Evolutionary conservation across 1,140 invertebrate species (phyloP).

Genomic region (Fopius arisanus): DNA sequence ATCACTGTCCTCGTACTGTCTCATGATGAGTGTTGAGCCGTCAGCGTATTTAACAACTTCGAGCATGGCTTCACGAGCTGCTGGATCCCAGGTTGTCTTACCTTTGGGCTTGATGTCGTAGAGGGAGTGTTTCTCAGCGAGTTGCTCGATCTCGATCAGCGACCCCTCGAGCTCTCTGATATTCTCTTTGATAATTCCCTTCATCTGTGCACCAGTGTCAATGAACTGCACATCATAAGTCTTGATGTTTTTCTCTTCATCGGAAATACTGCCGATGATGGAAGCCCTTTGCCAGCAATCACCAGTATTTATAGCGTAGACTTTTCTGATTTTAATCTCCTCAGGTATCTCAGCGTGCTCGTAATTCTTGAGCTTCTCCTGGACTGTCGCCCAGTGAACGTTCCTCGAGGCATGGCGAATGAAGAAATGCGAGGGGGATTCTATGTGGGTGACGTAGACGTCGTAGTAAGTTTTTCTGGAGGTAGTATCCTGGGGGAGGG

Average conservation of each 20-base stretch:
- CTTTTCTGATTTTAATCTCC: neutral
- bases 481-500: neutral
- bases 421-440: conserved; percentile 74
- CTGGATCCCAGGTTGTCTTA: conserved; percentile 55
- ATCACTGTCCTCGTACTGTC: neutral
- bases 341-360: neutral
- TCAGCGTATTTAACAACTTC: neutral
- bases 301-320: neutral
- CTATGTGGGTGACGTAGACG: conserved; percentile 71
- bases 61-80: conserved; percentile 17
- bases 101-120: conserved; percentile 57
- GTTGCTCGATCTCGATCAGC: conserved; percentile 43
- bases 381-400: conserved; percentile 59
- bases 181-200: conserved; percentile 28
- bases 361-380: conserved; percentile 26
- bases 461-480: neutral
- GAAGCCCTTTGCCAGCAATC: conserved; percentile 48
- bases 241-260: neutral
- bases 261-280: neutral
- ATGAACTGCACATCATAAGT: conserved; percentile 42
- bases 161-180: conserved; percentile 41
- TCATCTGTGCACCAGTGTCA: conserved; percentile 46
- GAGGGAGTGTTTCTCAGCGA: conserved; percentile 62
- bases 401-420: conserved; percentile 67
- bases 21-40: neutral